Evolutionary conservation across 2,888 invertebrate genomes (phyloP), one percentile per base, ranked within the genome.

Genomic region (Drosophila yooni): DNA sequence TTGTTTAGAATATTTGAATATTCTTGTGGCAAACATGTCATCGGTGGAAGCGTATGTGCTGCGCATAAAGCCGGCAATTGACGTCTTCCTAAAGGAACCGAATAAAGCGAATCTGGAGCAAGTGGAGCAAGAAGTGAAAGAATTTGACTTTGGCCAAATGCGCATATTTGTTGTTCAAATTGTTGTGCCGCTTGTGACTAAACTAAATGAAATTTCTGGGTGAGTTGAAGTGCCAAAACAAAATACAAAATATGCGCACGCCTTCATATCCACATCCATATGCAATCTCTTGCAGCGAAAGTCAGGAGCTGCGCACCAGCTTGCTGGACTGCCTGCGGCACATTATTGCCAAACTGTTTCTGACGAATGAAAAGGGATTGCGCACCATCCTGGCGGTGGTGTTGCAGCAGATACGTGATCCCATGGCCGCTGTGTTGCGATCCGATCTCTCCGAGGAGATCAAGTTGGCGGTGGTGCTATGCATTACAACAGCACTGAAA

Each of bases 381-480:
- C 91, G 91, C 27, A 92, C 92, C 0, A 89, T 93, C 40, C 61
- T 93, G 11, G 59, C 91, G 4, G 89, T 91, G 11, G 80, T 91
- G 0, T 54, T 93, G 6, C 89, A 89, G 36, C 93, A 93, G 84
- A 71, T 93, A 4, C 88, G 91, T 0, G 89, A 92, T 61, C 79
- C 83, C n/a, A 85, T 86, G 3, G 80, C 77, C 5, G 85, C 83
- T 3, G 46, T 51, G 0, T 73, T 83, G n/a, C 83, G 81, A 25
- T 48, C 83, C 0, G 83, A 91, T 73, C 81, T 92, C 6, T 91
- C 93, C 2, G 93, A 93, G 74, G 93, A 93, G 86, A 82, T 93
- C 0, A 93, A 93, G 79, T 75, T 93, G 56, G 90, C 91, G 2
- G 80, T 88, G 2, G 85, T 93, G 0, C 81, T 88, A 6, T 92